A percentile compares a stretch with the other conserved stretches of the same genome.
Conservation (phyloP, 2,888 invertebrate genomes). For the Diplolepis rosae region DNA sequence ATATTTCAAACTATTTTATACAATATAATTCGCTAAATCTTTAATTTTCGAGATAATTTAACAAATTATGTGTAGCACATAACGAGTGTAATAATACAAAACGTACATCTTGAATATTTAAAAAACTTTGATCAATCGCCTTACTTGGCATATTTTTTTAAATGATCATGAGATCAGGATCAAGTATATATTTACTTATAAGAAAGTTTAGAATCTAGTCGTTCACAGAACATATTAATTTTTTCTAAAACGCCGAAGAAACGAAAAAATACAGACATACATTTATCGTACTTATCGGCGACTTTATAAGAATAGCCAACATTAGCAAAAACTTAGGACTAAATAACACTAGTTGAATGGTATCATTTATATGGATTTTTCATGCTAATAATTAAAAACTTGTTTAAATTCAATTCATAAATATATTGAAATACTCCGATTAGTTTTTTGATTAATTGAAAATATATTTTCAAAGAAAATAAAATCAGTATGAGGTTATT, state of each 20-base stretch:
- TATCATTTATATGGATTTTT: too few species aligned
- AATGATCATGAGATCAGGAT: neutral
- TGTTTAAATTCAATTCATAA: too few species aligned
- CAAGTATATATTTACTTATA: conserved; percentile 6
- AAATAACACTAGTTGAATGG: too few species aligned
- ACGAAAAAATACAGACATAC: neutral
- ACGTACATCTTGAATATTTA: conserved; percentile 3
- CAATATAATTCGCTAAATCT: neutral
- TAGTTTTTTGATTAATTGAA: too few species aligned
- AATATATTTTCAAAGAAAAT: too few species aligned
- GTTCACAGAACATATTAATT: conserved; percentile 6
- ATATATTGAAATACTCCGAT: too few species aligned
- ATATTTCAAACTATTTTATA: conserved; percentile 7
- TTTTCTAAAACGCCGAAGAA: neutral
- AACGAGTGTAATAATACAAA: conserved; percentile 14
- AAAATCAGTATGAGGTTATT: too few species aligned
- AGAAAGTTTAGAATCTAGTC: conserved; percentile 28
- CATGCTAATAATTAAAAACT: too few species aligned
- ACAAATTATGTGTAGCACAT: neutral
- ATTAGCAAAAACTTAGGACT: neutral
- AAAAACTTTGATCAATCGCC: conserved; percentile 14
- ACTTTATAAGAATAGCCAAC: neutral
- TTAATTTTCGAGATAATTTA: neutral
- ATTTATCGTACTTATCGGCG: neutral
- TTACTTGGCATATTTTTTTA: conserved; percentile 20